Percentiles rank a stretch among this genome's conserved stretches.
Evolutionary conservation across 2,113 vertebrate species (phyloP).

Genomic region (Lasiurus cinereus): DNA sequence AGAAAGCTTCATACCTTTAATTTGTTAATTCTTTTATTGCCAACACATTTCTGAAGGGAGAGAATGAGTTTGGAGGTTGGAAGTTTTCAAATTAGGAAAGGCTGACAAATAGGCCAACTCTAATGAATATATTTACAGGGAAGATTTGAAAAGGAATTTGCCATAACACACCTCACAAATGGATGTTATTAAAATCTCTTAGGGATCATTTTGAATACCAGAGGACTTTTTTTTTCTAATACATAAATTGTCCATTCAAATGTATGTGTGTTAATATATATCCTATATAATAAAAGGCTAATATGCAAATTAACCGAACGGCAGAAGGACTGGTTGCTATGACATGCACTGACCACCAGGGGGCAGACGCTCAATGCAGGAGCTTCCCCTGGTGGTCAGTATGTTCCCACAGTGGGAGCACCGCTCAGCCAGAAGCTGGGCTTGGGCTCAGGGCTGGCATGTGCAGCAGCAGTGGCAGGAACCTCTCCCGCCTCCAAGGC

Average conservation of each 20-base stretch:
- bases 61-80: conserved; percentile 52
- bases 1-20: conserved; percentile 58
- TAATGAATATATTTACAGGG: conserved; percentile 66
- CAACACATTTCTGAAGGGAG: conserved; percentile 53
- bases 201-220: conserved; percentile 60
- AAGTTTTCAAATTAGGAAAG: conserved; percentile 51
- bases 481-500: too few relatives aligned
- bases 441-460: too few relatives aligned
- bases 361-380: too few relatives aligned
- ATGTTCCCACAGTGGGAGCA: too few relatives aligned
- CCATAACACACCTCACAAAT: conserved; percentile 27
- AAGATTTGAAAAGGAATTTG: conserved; percentile 65
- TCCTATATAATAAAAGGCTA: too few relatives aligned
- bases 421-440: too few relatives aligned
- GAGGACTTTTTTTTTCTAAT: neutral
- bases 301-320: too few relatives aligned
- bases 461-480: too few relatives aligned
- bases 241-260: conserved; percentile 39
- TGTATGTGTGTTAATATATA: conserved; percentile 19
- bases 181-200: conserved; percentile 48
- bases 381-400: too few relatives aligned
- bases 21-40: conserved; percentile 77
- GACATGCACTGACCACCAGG: too few relatives aligned
- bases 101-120: conserved; percentile 48
- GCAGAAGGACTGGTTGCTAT: too few relatives aligned